These are phyloP conservation scores for Diadegma fenestrale DNA, from an alignment of 2,888 invertebrate species.

Conservation along the genomic window DNA sequence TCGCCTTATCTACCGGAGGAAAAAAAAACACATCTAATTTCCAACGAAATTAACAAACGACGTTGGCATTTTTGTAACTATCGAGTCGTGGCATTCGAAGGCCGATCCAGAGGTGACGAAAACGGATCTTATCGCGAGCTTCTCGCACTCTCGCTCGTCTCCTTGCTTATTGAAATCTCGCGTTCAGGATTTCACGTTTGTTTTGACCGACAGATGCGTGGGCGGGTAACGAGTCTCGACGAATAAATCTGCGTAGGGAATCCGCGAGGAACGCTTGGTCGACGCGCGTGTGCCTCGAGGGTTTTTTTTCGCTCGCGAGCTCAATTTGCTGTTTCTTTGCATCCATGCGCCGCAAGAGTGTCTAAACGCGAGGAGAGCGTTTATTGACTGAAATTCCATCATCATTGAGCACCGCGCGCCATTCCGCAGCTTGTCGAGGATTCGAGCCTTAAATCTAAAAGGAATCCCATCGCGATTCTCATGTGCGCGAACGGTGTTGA, in stretches of 20 bases:
- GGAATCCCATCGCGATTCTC: slow-evolving; percentile 14
- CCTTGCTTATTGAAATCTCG: background rate
- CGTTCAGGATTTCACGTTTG: slow-evolving; percentile 33
- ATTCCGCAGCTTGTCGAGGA: slow-evolving; percentile 25
- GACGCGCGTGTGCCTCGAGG: slow-evolving; percentile 52
- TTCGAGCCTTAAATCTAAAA: slow-evolving; percentile 22
- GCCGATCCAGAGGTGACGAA: slow-evolving; percentile 5
- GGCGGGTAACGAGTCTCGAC: slow-evolving; percentile 33
- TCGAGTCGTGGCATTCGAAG: slow-evolving; percentile 30
- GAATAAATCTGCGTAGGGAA: slow-evolving; percentile 58
- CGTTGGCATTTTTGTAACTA: slow-evolving; percentile 28
- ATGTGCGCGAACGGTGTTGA: slow-evolving; percentile 28
- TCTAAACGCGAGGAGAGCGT: slow-evolving; percentile 78
- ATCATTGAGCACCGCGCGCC: slow-evolving; percentile 63
- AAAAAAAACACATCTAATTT: background rate
- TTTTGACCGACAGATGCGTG: slow-evolving; percentile 63
- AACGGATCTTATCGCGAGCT: slow-evolving; percentile 26
- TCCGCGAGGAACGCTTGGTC: slow-evolving; percentile 3
- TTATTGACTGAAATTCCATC: slow-evolving; percentile 78
- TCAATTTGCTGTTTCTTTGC: background rate
- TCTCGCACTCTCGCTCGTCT: slow-evolving; percentile 4
- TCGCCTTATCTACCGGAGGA: slow-evolving; percentile 14
- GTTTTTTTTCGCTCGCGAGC: background rate
- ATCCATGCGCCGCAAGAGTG: slow-evolving; percentile 72
- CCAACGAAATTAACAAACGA: background rate